These are phyloP conservation scores for Malurus cyaneus DNA, from an alignment of 2,113 vertebrate genomes.

Conservation along the genomic window DNA sequence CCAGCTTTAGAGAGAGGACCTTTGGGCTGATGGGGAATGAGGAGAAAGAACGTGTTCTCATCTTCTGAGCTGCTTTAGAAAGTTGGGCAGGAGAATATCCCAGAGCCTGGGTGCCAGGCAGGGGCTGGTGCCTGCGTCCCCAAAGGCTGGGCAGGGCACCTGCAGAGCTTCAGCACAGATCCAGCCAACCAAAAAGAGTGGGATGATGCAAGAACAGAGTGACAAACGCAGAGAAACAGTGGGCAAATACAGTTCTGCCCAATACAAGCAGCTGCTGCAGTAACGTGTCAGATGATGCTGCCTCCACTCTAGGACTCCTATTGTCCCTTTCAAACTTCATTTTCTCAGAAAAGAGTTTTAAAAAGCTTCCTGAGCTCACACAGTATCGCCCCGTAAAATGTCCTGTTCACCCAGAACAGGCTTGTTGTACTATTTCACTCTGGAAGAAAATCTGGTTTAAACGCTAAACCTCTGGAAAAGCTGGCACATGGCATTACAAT, in stretches of 20 bases:
- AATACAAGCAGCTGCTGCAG: neutral
- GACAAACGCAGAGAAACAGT: neutral
- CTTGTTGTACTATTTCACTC: neutral
- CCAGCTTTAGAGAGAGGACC: neutral
- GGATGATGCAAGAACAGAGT: neutral
- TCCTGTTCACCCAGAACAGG: neutral
- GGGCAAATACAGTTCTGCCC: neutral
- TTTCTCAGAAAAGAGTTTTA: neutral
- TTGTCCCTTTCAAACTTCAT: neutral
- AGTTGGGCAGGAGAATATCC: neutral
- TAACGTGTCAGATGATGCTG: neutral
- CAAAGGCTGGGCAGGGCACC: neutral
- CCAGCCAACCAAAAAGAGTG: no score
- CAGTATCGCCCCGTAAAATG: neutral
- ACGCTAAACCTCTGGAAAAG: neutral
- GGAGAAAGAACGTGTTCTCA: neutral
- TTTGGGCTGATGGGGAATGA: neutral
- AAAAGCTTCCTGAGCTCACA: neutral
- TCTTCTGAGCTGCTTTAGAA: fast-evolving
- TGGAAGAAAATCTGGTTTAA: neutral
- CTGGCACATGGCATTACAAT: neutral
- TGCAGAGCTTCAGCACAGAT: neutral
- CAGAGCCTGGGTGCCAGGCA: neutral
- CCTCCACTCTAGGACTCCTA: no score
- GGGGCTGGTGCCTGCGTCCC: neutral